phyloP scores from a whole-genome alignment of 2,113 vertebrate genomes.

The Microcebus murinus region DNA sequence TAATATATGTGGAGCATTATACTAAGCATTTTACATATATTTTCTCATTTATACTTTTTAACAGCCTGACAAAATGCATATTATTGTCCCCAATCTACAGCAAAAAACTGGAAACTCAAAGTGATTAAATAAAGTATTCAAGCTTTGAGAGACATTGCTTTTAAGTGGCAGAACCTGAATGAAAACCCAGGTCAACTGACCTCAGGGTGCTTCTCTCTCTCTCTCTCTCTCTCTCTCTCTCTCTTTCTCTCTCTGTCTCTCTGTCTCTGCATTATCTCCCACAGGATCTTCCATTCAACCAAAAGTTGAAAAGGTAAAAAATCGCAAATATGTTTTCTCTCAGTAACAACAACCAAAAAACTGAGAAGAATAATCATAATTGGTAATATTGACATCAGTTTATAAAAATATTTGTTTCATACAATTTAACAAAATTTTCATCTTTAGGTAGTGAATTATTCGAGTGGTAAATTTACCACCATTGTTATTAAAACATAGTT shows the following conservation, averaged over 20 bases:
- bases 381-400: not conserved
- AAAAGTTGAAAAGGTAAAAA: constrained; percentile 5
- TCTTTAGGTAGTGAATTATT: not conserved
- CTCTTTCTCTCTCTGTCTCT: too few species aligned
- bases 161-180: not conserved
- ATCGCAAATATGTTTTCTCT: not conserved
- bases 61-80: not conserved
- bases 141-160: constrained; percentile 11
- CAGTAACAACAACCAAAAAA: not conserved
- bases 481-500: not conserved
- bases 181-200: constrained; percentile 1
- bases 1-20: not conserved
- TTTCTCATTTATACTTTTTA: constrained; percentile 42
- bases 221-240: not conserved
- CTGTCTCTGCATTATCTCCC: not conserved
- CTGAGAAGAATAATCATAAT: not conserved
- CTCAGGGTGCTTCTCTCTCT: not conserved
- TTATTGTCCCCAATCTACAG: not conserved
- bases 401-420: constrained; percentile 32
- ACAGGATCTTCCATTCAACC: not conserved
- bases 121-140: constrained; percentile 5
- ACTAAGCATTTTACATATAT: not conserved
- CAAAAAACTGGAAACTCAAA: constrained; percentile 23
- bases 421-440: not conserved
- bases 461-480: not conserved